These are phyloP conservation scores for Phoeniculus purpureus DNA, from an alignment of 2,797 vertebrate species.

Conservation along the genomic window DNA sequence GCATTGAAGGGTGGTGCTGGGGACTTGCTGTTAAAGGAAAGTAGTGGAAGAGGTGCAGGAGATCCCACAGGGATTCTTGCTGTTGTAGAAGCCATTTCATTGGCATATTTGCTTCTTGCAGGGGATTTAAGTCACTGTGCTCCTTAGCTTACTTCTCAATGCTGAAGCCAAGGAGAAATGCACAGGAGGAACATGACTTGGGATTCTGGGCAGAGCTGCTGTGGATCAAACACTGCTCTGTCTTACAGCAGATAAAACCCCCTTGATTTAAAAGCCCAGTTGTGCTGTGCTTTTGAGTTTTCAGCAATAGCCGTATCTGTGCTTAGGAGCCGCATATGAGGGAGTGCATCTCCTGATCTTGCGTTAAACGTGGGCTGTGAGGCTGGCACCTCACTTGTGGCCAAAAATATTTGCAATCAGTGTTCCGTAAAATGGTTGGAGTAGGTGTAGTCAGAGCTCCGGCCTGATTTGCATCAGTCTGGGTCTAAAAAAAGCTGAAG, in stretches of 20 bases:
- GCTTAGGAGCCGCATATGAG: accelerated
- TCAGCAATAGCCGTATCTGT: not conserved
- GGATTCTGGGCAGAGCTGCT: not conserved
- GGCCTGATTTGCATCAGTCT: not conserved
- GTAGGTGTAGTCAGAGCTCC: not conserved
- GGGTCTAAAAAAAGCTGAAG: not conserved
- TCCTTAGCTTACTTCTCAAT: accelerated
- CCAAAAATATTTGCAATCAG: not conserved
- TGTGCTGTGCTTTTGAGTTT: not conserved
- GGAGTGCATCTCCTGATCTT: not conserved
- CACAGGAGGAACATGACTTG: not conserved
- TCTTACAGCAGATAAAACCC: not conserved
- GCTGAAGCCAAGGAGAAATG: not conserved
- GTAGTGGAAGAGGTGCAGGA: not conserved
- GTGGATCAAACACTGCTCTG: not conserved
- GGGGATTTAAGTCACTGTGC: accelerated
- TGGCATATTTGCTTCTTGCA: not conserved
- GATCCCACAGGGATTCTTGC: not conserved
- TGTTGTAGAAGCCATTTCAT: not conserved
- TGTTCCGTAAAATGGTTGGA: not conserved
- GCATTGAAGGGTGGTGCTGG: not conserved
- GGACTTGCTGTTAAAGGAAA: not conserved
- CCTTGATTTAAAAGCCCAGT: not conserved
- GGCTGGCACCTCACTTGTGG: not conserved
- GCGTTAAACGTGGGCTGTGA: not conserved